Conservation (phyloP, 2,797 vertebrate species). For the Prionace glauca region DNA sequence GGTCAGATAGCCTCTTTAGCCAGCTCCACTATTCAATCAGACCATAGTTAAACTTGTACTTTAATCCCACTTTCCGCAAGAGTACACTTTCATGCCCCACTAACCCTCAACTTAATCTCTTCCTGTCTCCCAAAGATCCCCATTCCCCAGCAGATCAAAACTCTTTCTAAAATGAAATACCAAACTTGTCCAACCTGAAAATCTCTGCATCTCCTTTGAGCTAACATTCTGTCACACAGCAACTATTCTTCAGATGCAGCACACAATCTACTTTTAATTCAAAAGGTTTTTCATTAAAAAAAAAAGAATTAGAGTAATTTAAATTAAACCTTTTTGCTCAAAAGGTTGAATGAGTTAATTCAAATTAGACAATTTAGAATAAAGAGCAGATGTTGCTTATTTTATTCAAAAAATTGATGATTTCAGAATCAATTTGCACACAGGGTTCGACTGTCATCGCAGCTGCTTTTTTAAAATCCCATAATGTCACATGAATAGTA, state of each 20-base stretch:
- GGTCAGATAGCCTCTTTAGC: too few relatives aligned
- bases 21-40: too few relatives aligned
- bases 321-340: neutral
- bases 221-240: neutral
- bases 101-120: neutral
- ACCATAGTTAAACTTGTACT: too few relatives aligned
- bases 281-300: neutral
- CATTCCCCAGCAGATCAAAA: neutral
- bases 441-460: neutral
- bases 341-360: neutral
- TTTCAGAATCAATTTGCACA: neutral
- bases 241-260: neutral
- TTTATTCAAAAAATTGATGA: neutral
- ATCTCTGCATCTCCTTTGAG: neutral
- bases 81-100: neutral
- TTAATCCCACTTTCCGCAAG: neutral
- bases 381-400: neutral
- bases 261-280: neutral
- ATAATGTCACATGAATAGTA: neutral
- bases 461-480: neutral
- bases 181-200: neutral
- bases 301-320: neutral
- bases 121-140: neutral
- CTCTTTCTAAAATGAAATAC: neutral
- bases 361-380: neutral